Evolutionary conservation across 2,888 invertebrate genomes (phyloP), one percentile per base, ranked within the genome.

Genomic region (Argynnis bischoffii): DNA sequence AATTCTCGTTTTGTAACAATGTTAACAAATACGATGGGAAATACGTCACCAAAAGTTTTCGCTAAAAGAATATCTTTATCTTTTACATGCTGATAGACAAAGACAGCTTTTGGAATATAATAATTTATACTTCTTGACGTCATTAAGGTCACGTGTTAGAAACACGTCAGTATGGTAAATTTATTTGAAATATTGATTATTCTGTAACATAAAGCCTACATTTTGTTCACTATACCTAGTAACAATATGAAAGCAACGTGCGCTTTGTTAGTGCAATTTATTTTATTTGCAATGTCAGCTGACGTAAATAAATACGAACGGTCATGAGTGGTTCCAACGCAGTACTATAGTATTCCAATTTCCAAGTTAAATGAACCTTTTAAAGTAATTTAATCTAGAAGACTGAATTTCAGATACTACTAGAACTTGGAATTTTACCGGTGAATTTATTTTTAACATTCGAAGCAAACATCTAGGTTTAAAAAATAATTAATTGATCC

Each of bases 11-110:
- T 57, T 46, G 64, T 48, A 60, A 64, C 63, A 54, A 57, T 46
- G 56, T 56, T 61, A 61, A 50, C 41, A 41, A 46, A 54, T 53
- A 50, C 16, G 46, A 53, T 46, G n/a, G 41, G 15, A 66, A 16
- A 55, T 64, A 54, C 64, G 55, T 64, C 59, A 59, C 57, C 46
- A 63, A 47, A 63, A 59, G 57, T 57, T 64, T 67, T 51, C 46
- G 51, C 55, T 31, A 55, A 55, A 56, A 46, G 56, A 64, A 21
- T 56, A 56, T 56, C 41, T 50, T 35, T 48, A 48, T 48, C 50
- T 35, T 51, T 18, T 63, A 47, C 16, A 46, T 50, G 51, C 18
- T 6, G 15, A 35, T 61, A 8, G 51, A 18, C 16, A 50, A 50
- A 2, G 16, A 16, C 5, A n/a, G 21, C 21, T 21, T 53, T 11